phyloP scores from a whole-genome alignment of 2,888 invertebrate genomes.

The Hemaris fuciformis region DNA sequence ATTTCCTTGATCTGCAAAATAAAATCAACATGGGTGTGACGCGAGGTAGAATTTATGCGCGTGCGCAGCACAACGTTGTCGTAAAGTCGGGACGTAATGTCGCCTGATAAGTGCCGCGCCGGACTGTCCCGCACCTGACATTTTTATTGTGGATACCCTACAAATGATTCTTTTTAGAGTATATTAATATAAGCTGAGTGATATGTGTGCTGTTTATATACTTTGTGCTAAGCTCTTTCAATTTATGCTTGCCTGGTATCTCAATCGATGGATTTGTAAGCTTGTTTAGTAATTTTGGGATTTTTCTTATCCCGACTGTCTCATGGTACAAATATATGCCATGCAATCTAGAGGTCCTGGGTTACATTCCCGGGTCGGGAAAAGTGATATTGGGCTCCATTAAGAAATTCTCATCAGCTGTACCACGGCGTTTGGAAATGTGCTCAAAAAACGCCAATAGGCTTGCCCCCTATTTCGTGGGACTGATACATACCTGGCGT shows the following conservation, averaged over 20 bases:
- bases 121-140: constrained; percentile 66
- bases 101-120: constrained; percentile 74
- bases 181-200: background rate
- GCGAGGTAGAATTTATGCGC: constrained; percentile 74
- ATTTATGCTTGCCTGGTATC: background rate
- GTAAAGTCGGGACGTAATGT: constrained; percentile 79
- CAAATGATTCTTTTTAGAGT: constrained; percentile 24
- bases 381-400: too few species aligned
- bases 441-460: too few species aligned
- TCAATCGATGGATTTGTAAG: background rate
- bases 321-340: too few species aligned
- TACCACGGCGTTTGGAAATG: too few species aligned
- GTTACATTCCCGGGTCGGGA: too few species aligned
- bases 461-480: too few species aligned
- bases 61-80: constrained; percentile 66
- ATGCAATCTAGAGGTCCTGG: too few species aligned
- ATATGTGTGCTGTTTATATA: too few species aligned
- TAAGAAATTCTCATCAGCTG: too few species aligned
- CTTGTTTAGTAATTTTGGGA: too few species aligned
- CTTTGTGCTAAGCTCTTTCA: background rate
- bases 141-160: constrained; percentile 78
- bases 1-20: constrained; percentile 78
- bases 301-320: too few species aligned
- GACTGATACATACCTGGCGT: too few species aligned
- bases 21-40: constrained; percentile 70